Percentiles rank a stretch among this genome's conserved stretches.
These are phyloP conservation scores for Apis mellifera DNA, from an alignment of 1,140 invertebrate species.

Conservation along the genomic window Amel_HAv3.1 CM009936.2:8698501-8699000, in stretches of 20 bases:
- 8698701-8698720: constrained; percentile 56
- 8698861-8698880: background rate
- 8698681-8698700: constrained; percentile 57
- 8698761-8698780: background rate
- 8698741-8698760: constrained; percentile 22
- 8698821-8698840: too few species aligned
- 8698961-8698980: too few species aligned
- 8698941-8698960: too few species aligned
- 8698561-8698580: constrained; percentile 82
- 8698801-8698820: background rate
- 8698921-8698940: too few species aligned
- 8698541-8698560: constrained; percentile 70
- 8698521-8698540: constrained; percentile 68
- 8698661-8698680: constrained; percentile 74
- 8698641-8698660: constrained; percentile 77
- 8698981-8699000: too few species aligned
- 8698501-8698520: constrained; percentile 76
- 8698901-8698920: too few species aligned
- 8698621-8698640: constrained; percentile 75
- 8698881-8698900: background rate
- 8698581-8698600: constrained; percentile 76
- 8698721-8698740: constrained; percentile 52
- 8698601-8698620: constrained; percentile 81
- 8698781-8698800: background rate
- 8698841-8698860: too few species aligned